Base-by-base conservation (phyloP, 2,113 vertebrate genomes). In the Capricornis sumatraensis region DNA sequence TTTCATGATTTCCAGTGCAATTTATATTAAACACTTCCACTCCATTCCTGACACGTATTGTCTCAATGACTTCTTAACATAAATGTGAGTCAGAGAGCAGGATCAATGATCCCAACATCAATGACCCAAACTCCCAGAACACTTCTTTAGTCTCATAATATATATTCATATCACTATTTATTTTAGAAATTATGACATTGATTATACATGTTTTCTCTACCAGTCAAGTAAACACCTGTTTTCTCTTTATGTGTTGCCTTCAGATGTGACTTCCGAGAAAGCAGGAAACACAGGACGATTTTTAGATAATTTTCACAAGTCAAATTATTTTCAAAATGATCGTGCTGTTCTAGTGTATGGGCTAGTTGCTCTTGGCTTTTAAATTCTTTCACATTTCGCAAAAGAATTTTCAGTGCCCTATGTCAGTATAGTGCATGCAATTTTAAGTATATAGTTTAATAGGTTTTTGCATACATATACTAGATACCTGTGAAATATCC, bases 261-360 rank as follows among this genome's bases (percentile, higher is more conserved):
- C 9, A 58, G 47, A 50, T 19, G 17, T 12, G 58, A 83, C 13
- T 84, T 91, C 33, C 5, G 50, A 91, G 28, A 78, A 87, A 74
- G 62, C 43, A 83, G 30, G 79, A 87, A 91, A 67, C 12, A 36
- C 5, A 43, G 45, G 27, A 82, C 25, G 50, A 5, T 17, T 94
- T 83, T 57, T 64, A 74, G 53, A 74, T 27, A 53, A 91, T 43
- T 91, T 14, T 57, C 7, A n/a, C 23, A 87, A 16, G 23, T 71
- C 14, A 93, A 78, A 74, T 92, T 55, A n/a, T 47, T 89, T 94
- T 76, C 71, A 97, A 82, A 91, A 87, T 82, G 74, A 74, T 62
- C 3, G 2, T 60, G 7, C 43, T 43, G 67, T 76, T 95, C 6
- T 33, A 50, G 6, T 79, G 50, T 10, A 8, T 79, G 55, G n/a